Base-by-base conservation (phyloP, 2,888 invertebrate genomes). In the Exocentrus adspersus region DNA sequence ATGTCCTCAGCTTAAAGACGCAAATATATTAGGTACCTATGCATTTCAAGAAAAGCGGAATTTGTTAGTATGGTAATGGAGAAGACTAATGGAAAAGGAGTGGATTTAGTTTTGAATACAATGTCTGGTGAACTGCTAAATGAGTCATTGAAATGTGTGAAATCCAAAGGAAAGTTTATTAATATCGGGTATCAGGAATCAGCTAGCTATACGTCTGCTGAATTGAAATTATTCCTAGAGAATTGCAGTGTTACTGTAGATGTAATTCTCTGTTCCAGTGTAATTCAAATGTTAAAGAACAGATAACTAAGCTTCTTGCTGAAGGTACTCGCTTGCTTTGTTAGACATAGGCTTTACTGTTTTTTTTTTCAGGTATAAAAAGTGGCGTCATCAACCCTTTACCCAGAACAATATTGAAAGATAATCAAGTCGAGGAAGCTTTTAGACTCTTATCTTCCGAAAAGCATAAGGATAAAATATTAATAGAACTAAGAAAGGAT, bases 41-140 rank as follows among this genome's bases (percentile, higher is more conserved):
- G 93, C 77, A 94, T 96, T 83, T 94, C 96, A 56, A 89, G 96
- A 74, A 92, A 95, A 84, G 86, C 89, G 9, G 88, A 89, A 58
- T 98, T 98, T 83, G 97, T 97, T 83, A 91, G 92, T 80, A 87
- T 95, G 76, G 85, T 98, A 54, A 86, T 93, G 80, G 85, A 86
- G 45, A 88, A 90, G 77, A 97, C 97, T 0, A 84, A 87, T 69
- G 97, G 97, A 28, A 88, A 87, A 73, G 97, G 97, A 63, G 97
- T 98, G 3, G 93, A 98, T 82, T 83, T 97, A 60, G 92, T 98
- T 9, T 83, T 95, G 7, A 98, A 98, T 82, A 96, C 95, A 0
- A 83, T 98, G 53, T 89, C 96, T 0, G 96, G 94, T 75, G 96
- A 97, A 45, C 95, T 96, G 80, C 85, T 97, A 1, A 86, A 88